Evolutionary conservation across 2,888 invertebrate species (phyloP).

Genomic region (Drosophila formosana): DNA sequence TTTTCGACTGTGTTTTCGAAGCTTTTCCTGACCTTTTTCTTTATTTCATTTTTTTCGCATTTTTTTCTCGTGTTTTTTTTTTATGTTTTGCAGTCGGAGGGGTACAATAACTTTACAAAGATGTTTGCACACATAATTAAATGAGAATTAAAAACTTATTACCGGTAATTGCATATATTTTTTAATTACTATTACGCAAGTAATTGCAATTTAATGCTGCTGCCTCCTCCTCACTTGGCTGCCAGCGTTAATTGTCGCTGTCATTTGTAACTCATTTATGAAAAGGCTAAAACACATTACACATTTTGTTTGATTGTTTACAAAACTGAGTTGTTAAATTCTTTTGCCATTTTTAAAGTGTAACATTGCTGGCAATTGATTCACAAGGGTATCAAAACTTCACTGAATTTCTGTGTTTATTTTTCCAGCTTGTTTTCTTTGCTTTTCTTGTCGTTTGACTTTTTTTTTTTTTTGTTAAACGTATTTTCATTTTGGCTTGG

Average conservation of each 20-base stretch:
- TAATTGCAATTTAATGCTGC: slow-evolving; percentile 23
- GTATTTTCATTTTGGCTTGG: slow-evolving; percentile 36
- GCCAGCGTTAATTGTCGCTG: slow-evolving; percentile 3
- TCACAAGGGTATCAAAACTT: slow-evolving; percentile 23
- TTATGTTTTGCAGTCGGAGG: background rate
- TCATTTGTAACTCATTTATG: too few species aligned
- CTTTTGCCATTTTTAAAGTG: background rate
- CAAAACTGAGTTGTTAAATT: too few species aligned
- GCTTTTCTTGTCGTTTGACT: background rate
- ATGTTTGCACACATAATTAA: slow-evolving; percentile 40
- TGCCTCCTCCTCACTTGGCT: background rate
- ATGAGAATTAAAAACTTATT: slow-evolving; percentile 37
- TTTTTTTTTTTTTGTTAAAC: slow-evolving; percentile 22
- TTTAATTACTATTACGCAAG: slow-evolving; percentile 27
- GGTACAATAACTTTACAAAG: slow-evolving; percentile 30
- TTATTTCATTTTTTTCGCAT: background rate
- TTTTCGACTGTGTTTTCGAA: slow-evolving; percentile 53
- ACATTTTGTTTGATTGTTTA: too few species aligned
- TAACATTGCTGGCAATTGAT: background rate
- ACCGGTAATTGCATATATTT: slow-evolving; percentile 26
- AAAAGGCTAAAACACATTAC: too few species aligned
- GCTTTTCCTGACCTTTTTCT: slow-evolving; percentile 66
- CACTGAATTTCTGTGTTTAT: slow-evolving; percentile 1
- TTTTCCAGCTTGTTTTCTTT: slow-evolving; percentile 9
- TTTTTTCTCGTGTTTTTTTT: background rate